A percentile compares a stretch with the other conserved stretches of the same genome.
Evolutionary conservation across 1,140 invertebrate genomes (phyloP).

Genomic region (Lasioglossum baleicum): DNA sequence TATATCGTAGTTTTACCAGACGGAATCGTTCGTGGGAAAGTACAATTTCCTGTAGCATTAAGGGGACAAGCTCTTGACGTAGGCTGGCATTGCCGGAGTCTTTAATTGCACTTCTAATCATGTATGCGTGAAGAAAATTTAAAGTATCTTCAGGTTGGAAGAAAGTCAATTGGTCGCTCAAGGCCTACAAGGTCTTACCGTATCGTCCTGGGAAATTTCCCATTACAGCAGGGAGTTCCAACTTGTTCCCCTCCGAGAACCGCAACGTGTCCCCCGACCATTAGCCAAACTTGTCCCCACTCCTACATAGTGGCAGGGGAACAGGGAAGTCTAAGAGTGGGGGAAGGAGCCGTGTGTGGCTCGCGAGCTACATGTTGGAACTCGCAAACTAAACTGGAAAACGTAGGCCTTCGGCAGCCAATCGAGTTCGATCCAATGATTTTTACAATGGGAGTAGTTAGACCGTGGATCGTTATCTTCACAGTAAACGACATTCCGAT

Average conservation of each 20-base stretch:
- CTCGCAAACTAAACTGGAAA: not conserved
- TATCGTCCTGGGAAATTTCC: not conserved
- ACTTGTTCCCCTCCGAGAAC: no score
- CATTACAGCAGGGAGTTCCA: no score
- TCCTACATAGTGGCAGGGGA: no score
- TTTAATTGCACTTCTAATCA: conserved; percentile 64
- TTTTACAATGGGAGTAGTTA: not conserved
- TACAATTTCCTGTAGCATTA: conserved; percentile 29
- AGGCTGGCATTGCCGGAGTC: conserved; percentile 54
- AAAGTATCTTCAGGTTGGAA: not conserved
- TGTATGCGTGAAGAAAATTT: conserved; percentile 2
- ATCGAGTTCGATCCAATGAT: not conserved
- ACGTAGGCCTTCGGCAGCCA: not conserved
- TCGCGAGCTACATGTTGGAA: no score
- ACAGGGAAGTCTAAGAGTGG: no score
- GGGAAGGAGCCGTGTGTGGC: no score
- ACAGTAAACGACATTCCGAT: conserved; percentile 22
- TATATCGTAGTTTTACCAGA: conserved; percentile 32
- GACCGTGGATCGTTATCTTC: conserved; percentile 5
- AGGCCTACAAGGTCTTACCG: not conserved
- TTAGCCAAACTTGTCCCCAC: no score
- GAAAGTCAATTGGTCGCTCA: not conserved
- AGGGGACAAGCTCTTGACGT: conserved; percentile 32
- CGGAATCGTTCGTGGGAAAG: conserved; percentile 27
- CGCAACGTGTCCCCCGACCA: no score